phyloP scores from a whole-genome alignment of 2,113 vertebrate genomes.

The Callorhinus ursinus region DNA sequence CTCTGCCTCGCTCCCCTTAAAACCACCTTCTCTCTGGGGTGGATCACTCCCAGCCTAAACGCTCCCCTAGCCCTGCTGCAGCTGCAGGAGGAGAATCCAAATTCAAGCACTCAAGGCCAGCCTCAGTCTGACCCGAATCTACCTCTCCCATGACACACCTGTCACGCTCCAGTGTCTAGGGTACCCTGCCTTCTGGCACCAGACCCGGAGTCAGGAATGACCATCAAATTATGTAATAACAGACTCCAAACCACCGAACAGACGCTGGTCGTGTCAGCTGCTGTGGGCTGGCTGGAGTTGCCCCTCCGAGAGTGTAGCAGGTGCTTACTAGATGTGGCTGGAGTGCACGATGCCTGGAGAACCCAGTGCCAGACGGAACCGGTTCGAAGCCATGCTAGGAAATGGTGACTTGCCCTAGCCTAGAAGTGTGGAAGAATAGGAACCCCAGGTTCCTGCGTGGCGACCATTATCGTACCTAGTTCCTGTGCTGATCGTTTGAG shows the following conservation, averaged over 20 bases:
- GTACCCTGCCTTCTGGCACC: not conserved
- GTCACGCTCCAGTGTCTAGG: not conserved
- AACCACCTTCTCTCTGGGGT: not conserved
- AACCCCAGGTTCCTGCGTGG: too few species aligned
- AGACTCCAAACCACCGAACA: not conserved
- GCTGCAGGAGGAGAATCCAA: not conserved
- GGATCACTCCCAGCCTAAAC: not conserved
- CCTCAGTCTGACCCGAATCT: not conserved
- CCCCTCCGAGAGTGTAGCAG: not conserved
- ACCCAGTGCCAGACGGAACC: not conserved
- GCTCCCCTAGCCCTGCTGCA: not conserved
- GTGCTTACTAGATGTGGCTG: fast-evolving
- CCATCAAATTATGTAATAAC: too few species aligned
- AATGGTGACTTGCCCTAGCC: not conserved
- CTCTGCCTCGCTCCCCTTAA: not conserved
- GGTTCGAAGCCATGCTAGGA: not conserved
- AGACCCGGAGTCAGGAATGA: not conserved
- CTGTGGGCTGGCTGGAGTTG: fast-evolving
- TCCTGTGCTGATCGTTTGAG: not conserved
- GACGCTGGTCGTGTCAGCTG: fast-evolving
- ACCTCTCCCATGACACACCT: not conserved
- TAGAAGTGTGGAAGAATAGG: not conserved
- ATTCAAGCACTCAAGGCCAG: not conserved
- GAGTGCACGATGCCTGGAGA: fast-evolving
- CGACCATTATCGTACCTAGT: fast-evolving